Percentiles rank a stretch among this genome's conserved stretches.
phyloP scores from a whole-genome alignment of 2,888 invertebrate genomes.

The Temnothorax ravouxi region DNA sequence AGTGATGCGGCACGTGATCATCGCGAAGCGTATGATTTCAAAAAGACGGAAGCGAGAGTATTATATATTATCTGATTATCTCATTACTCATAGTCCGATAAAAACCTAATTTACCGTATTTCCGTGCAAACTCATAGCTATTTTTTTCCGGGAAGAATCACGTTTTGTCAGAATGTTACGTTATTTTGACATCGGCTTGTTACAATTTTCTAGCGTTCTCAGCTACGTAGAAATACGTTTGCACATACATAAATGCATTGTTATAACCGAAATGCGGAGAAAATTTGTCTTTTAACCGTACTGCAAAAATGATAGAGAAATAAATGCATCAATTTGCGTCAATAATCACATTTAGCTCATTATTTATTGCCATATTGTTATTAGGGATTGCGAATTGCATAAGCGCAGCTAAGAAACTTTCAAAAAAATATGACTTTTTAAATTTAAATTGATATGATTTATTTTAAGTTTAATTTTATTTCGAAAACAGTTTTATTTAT shows the following conservation, averaged over 20 bases:
- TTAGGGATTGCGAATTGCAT: conserved; percentile 25
- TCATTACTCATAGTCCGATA: background rate
- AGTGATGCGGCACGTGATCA: conserved; percentile 3
- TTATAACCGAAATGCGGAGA: background rate
- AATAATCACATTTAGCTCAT: conserved; percentile 70
- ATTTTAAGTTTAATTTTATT: background rate
- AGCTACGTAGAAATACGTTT: background rate
- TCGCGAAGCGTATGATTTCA: background rate
- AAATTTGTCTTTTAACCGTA: background rate
- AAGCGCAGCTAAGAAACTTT: background rate
- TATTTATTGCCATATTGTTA: conserved; percentile 49
- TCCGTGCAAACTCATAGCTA: conserved; percentile 17
- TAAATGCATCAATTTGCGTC: conserved; percentile 61
- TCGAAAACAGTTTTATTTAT: background rate
- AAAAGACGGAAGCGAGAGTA: conserved; percentile 47
- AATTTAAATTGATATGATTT: background rate
- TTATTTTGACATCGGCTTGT: background rate
- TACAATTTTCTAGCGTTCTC: background rate
- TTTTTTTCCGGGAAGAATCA: conserved; percentile 36
- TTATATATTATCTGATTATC: conserved; percentile 1
- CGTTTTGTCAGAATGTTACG: background rate
- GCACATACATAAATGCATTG: background rate
- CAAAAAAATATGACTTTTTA: conserved; percentile 10
- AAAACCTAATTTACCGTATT: conserved; percentile 36
- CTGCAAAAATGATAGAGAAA: conserved; percentile 9